Percentiles rank a stretch among this genome's conserved stretches.
phyloP scores from a whole-genome alignment of 2,113 vertebrate genomes.

The Ailuropoda melanoleuca region DNA sequence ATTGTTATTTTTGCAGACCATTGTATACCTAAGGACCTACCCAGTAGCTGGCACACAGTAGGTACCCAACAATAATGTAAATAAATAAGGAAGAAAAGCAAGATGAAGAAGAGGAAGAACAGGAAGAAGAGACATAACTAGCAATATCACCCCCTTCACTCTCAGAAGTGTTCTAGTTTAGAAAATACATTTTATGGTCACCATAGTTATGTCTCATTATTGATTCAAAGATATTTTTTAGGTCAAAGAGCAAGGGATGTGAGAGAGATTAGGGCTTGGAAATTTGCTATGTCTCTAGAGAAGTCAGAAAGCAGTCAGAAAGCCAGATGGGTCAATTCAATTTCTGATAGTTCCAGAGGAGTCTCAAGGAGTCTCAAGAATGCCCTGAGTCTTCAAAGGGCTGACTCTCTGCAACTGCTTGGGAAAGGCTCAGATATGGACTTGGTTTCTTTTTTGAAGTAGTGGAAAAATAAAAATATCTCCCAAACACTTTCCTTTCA shows the following conservation, averaged over 20 bases:
- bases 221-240: conserved; percentile 35
- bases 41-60: not conserved
- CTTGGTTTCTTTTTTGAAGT: not conserved
- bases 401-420: not conserved
- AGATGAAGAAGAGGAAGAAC: not conserved
- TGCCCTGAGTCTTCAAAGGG: not conserved
- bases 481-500: not conserved
- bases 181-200: not conserved
- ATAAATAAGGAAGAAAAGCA: not conserved
- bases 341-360: not conserved
- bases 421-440: not conserved
- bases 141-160: not conserved
- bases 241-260: conserved; percentile 13
- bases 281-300: conserved; percentile 15
- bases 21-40: not conserved
- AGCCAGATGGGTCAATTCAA: not conserved
- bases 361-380: not conserved
- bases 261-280: conserved; percentile 11
- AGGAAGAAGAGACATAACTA: not conserved
- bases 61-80: not conserved
- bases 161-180: not conserved
- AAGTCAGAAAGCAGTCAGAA: not conserved
- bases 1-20: not conserved
- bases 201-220: not conserved
- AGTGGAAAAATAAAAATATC: not conserved